Base-by-base conservation (phyloP, 2,888 invertebrate species). In the Saturnia pavonia region DNA sequence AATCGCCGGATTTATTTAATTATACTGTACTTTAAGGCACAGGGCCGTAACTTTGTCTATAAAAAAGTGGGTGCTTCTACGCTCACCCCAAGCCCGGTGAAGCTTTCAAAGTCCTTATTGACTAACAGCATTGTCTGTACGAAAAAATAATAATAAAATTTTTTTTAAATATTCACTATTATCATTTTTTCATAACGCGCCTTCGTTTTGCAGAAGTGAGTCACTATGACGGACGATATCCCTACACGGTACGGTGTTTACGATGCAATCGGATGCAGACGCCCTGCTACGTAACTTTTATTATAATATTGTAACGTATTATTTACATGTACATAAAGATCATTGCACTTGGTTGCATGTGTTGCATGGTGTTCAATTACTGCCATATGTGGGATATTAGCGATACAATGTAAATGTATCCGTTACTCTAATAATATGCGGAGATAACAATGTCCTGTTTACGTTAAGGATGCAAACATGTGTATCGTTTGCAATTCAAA, bases 381-480 rank as follows among this genome's bases (percentile, higher is more conserved):
- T 27, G 14, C 51, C 68, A 45, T 65, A 65, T 65, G 65, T 65
- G 40, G 65, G n/a, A n/a, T 22, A 25, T 60, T 60, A 60, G 25
- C 57, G 25, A 65, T 40, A 65, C 65, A 65, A 65, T 65, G 65
- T 65, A 65, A 65, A 65, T 40, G 40, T n/a, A 11, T 40, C 19
- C 19, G 40, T 40, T 65, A 40, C 22, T 65, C n/a, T n/a, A n/a
- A 40, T 34, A 65, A 40, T 40, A 65, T 40, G 65, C 40, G 12
- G 65, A 65, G 65, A 65, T 65, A 65, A 65, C 65, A n/a, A 8
- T n/a, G 40, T 65, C 65, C 65, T 65, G 65, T 65, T 65, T 40
- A 40, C 40, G 40, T 40, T 65, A 65, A n/a, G 27, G 65, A 65
- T 40, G 40, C 65, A 63, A 34, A 34, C 14, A 63, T 19, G 9